A percentile compares a stretch with the other conserved stretches of the same genome.
Conservation (phyloP, 2,797 vertebrate species). For the Cirrhinus molitorella region DNA sequence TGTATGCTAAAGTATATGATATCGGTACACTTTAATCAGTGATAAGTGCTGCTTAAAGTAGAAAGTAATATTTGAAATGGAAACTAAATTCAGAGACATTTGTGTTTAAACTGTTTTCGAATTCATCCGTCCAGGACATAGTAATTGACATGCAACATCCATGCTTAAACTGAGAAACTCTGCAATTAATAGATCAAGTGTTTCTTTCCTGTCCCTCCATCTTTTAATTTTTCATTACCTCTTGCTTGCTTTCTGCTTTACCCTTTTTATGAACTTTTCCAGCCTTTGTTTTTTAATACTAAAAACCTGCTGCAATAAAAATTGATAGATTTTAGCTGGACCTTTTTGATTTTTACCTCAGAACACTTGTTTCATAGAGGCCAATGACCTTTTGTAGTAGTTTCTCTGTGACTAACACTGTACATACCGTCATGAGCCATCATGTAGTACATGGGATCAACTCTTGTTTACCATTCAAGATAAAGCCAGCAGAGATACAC, state of each 20-base stretch:
- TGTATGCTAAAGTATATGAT: neutral
- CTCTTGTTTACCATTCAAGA: slow-evolving; percentile 94
- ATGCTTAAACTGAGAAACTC: neutral
- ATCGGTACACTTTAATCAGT: neutral
- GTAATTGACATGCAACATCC: neutral
- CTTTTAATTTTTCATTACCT: slow-evolving; percentile 1
- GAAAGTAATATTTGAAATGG: neutral
- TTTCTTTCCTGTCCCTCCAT: neutral
- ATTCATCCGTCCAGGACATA: neutral
- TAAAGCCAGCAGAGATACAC: slow-evolving; percentile 88
- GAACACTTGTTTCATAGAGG: neutral
- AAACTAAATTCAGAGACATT: neutral
- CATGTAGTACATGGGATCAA: slow-evolving; percentile 95
- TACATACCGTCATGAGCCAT: slow-evolving; percentile 70
- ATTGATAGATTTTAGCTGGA: neutral
- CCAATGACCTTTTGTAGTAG: neutral
- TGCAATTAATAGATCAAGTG: neutral
- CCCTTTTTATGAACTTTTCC: slow-evolving; percentile 65
- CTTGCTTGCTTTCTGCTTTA: slow-evolving; percentile 70
- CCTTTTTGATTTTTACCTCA: slow-evolving; percentile 4
- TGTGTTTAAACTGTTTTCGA: neutral
- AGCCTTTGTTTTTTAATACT: slow-evolving; percentile 22
- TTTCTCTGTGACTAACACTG: slow-evolving; percentile 37
- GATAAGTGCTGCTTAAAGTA: neutral
- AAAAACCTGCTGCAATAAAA: slow-evolving; percentile 36